Evolutionary conservation across 2,113 vertebrate genomes (phyloP), one percentile per base, ranked within the genome.

Genomic region (Puntigrus tetrazona): DNA sequence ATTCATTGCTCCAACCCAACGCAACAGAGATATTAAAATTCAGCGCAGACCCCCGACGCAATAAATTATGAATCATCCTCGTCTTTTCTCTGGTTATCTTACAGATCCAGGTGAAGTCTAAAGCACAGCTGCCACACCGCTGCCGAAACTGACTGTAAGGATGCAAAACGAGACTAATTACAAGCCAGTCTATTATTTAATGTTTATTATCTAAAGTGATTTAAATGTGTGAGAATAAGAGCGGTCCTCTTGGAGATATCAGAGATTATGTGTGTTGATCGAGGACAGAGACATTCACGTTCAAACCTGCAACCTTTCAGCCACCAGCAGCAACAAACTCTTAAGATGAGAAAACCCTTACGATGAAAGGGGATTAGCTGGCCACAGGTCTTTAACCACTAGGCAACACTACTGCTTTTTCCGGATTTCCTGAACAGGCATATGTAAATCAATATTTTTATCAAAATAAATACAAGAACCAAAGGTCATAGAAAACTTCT

Each of bases 21-120:
- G 84, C 77, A 85, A 85, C 47, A 72, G 47, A 29, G 77, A 50
- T 76, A 84, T 87, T 84, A 81, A 80, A 84, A 87, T 87, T 87
- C 86, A 67, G 78, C 75, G 82, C 86, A 84, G 77, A 79, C 50
- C 55, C 86, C 63, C 67, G 57, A 52, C 78, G 27, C 59, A 61
- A 87, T 87, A 81, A 87, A 87, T 87, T 87, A 84, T 84, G 86
- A 76, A 87, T 79, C 82, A 69, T 50, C 59, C 69, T 78, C 69
- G 52, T 84, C 86, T 83, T 80, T 73, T 84, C 82, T 81, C 82
- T 79, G 78, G 84, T 81, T 79, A 76, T 76, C 70, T 75, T 84
- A 76, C 82, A 86, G 74, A 78, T 57, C 52, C 73, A 83, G 81
- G 85, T 78, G 50, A 82, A 86, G 75, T 67, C 78, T 61, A 50